Conservation (phyloP, 2,797 vertebrate species). For the Apodemus agrarius region DNA sequence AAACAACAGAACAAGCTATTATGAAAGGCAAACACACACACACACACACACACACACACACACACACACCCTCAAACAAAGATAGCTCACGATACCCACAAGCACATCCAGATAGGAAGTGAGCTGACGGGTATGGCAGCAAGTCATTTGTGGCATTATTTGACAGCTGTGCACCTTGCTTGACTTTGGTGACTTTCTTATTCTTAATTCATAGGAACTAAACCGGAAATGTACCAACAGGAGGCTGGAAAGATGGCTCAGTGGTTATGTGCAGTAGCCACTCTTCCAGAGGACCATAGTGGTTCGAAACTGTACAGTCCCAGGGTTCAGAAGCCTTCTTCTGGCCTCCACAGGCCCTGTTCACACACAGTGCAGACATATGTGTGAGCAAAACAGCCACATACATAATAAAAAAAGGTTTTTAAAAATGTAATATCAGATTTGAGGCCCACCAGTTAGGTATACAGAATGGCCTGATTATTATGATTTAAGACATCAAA, state of each 20-base stretch:
- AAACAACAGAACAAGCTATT: neutral
- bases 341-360: neutral
- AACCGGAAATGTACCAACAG: conserved; percentile 25
- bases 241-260: neutral
- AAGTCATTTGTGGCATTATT: neutral
- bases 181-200: conserved; percentile 6
- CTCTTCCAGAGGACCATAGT: neutral
- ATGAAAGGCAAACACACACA: neutral
- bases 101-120: neutral
- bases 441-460: conserved; percentile 10
- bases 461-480: neutral
- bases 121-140: neutral
- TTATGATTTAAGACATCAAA: neutral
- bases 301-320: neutral
- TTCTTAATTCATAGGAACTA: neutral
- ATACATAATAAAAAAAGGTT: neutral
- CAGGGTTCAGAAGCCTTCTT: neutral
- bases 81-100: neutral
- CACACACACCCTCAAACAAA: neutral
- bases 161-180: conserved; percentile 10
- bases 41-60: neutral
- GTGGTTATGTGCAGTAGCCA: neutral
- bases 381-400: neutral
- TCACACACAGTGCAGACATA: neutral
- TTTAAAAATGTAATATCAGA: neutral